Evolutionary conservation across 2,113 vertebrate species (phyloP).

Genomic region (Mustela lutreola): DNA sequence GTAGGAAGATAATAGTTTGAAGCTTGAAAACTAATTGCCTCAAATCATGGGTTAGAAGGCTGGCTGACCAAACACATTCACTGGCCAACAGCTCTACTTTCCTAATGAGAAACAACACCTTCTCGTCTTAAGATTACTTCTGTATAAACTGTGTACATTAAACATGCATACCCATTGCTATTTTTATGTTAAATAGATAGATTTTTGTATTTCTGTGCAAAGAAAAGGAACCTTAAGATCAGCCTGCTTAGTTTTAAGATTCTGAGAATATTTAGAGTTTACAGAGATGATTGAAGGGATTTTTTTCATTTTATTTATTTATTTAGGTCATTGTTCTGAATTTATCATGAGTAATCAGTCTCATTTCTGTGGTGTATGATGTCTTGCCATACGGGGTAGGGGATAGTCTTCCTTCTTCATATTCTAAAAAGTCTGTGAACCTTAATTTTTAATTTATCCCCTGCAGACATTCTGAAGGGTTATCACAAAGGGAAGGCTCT

Average conservation of each 20-base stretch:
- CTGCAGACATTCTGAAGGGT: neutral
- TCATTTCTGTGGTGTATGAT: neutral
- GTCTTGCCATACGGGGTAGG: neutral
- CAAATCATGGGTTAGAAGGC: slow-evolving; percentile 7
- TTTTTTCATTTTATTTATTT: neutral
- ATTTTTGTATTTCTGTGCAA: neutral
- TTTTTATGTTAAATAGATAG: neutral
- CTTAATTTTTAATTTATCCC: neutral
- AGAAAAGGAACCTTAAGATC: neutral
- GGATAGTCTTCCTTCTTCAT: neutral
- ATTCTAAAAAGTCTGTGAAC: neutral
- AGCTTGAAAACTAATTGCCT: slow-evolving; percentile 64
- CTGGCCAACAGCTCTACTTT: neutral
- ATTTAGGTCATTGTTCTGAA: neutral
- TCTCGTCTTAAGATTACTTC: neutral
- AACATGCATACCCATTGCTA: neutral
- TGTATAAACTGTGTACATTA: neutral
- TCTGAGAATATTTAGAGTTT: neutral
- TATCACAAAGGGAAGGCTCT: neutral
- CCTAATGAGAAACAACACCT: neutral
- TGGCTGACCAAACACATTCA: neutral
- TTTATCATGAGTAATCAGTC: neutral
- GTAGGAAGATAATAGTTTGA: neutral
- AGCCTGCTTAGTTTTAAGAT: neutral
- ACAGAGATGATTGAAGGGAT: neutral